phyloP scores from a whole-genome alignment of 2,797 vertebrate genomes.

The Enteromius anoplus region DNA sequence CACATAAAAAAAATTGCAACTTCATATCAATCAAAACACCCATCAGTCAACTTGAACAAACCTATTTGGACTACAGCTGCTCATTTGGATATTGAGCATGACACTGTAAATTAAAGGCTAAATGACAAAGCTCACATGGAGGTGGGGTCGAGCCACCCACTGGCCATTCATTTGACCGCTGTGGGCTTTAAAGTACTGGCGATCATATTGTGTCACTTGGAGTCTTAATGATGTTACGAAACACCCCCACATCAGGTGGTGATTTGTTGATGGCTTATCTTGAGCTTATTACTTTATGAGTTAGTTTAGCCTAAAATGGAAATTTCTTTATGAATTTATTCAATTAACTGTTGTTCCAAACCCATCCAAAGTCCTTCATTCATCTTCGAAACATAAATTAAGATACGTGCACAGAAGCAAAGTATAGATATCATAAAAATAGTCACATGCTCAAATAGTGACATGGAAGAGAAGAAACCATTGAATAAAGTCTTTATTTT shows the following conservation, averaged over 20 bases:
- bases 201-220: conserved; percentile 37
- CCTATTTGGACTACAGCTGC: neutral
- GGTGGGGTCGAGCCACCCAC: conserved; percentile 30
- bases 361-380: neutral
- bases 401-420: neutral
- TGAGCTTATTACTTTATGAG: conserved; percentile 10
- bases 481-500: neutral
- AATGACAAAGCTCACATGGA: conserved; percentile 27
- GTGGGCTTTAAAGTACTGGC: conserved; percentile 26
- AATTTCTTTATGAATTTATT: neutral
- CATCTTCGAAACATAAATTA: neutral
- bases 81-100: conserved; percentile 42
- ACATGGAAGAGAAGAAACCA: neutral
- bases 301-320: neutral
- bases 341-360: neutral
- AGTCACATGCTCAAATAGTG: neutral
- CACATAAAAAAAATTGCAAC: neutral
- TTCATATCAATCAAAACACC: conserved; percentile 8
- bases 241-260: conserved; percentile 6
- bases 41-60: conserved; percentile 14
- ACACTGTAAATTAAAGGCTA: conserved; percentile 46
- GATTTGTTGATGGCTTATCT: conserved; percentile 39
- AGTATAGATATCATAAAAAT: too few relatives aligned
- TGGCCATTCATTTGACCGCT: conserved; percentile 40
- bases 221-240: conserved; percentile 33